Conservation (phyloP, 2,113 vertebrate species). For the Atlantisia rogersi region DNA sequence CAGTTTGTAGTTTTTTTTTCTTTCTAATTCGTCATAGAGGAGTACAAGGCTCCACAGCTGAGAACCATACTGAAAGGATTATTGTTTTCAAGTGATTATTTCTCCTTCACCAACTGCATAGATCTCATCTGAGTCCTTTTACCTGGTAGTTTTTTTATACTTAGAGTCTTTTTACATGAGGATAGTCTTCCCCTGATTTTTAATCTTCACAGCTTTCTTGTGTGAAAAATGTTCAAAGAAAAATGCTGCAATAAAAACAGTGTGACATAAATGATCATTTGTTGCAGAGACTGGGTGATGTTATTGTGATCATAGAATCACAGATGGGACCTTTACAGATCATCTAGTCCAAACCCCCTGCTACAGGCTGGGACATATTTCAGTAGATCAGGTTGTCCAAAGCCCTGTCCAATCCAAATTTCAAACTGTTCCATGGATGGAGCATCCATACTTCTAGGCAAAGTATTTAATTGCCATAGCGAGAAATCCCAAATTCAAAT, state of each 20-base stretch:
- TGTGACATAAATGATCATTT: neutral
- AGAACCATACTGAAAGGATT: neutral
- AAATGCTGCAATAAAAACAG: neutral
- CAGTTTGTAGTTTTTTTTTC: neutral
- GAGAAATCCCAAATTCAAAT: neutral
- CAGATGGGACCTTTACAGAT: neutral
- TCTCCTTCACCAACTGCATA: neutral
- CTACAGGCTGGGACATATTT: neutral
- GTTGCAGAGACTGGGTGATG: neutral
- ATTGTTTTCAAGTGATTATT: neutral
- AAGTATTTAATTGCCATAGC: neutral
- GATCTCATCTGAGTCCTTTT: neutral
- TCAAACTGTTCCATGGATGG: fast-evolving
- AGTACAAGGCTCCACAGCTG: neutral
- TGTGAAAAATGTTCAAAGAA: neutral
- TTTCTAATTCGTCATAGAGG: neutral
- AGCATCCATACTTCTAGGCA: neutral
- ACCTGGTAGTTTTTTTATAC: neutral
- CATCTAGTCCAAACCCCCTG: fast-evolving
- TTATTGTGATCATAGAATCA: neutral
- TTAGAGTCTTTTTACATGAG: neutral
- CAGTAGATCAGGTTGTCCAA: neutral
- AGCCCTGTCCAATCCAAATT: neutral
- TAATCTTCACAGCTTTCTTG: neutral
- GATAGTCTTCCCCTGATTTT: neutral